These are phyloP conservation scores for Megaceryle torquata DNA, from an alignment of 2,113 vertebrate species.

Conservation along the genomic window DNA sequence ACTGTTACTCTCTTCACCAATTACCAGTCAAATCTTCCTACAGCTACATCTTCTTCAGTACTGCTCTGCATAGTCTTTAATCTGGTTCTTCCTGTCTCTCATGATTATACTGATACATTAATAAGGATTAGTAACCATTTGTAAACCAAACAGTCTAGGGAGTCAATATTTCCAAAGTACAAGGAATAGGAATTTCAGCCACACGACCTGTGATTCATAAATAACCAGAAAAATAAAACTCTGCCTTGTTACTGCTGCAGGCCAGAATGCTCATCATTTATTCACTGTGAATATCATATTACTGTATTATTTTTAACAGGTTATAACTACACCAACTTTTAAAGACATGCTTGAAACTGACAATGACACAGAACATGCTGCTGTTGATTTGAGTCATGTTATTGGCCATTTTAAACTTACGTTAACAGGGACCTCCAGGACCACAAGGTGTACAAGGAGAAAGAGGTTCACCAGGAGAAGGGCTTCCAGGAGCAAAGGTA, in stretches of 20 bases:
- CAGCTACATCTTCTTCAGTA: not conserved
- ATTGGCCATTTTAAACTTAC: not conserved
- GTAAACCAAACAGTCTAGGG: not conserved
- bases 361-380: not conserved
- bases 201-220: not conserved
- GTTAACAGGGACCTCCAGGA: slow-evolving; percentile 86
- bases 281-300: not conserved
- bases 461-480: slow-evolving; percentile 85
- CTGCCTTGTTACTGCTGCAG: slow-evolving; percentile 21
- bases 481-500: slow-evolving; percentile 89
- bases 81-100: not conserved
- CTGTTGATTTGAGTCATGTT: not conserved
- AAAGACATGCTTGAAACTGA: not conserved
- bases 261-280: slow-evolving; percentile 4
- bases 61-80: not conserved
- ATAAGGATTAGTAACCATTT: not conserved
- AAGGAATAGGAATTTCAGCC: not conserved
- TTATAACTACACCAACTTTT: not conserved
- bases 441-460: slow-evolving; percentile 86
- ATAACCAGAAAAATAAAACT: not conserved
- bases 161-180: not conserved
- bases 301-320: slow-evolving; percentile 6
- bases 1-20: not conserved
- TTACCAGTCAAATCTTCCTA: not conserved
- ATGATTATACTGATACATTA: not conserved